Percentiles rank a stretch among this genome's conserved stretches.
These are phyloP conservation scores for Cecropterus lyciades DNA, from an alignment of 1,140 invertebrate genomes.

Conservation along the genomic window DNA sequence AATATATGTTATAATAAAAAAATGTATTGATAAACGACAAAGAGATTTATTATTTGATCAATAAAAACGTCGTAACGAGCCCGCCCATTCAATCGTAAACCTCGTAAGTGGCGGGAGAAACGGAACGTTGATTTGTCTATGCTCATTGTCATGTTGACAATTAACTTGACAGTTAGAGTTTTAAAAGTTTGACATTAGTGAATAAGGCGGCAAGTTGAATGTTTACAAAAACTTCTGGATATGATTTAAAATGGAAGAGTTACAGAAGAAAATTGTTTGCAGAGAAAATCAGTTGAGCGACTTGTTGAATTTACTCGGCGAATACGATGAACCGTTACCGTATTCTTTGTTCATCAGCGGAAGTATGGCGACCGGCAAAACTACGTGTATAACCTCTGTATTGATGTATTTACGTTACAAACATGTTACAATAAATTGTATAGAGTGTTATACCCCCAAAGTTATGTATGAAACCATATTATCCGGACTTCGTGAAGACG, in stretches of 20 bases:
- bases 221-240: conserved; percentile 2
- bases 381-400: conserved; percentile 86
- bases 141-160: not conserved
- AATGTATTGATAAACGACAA: too few relatives aligned
- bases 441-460: conserved; percentile 91
- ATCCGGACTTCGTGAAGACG: conserved; percentile 83
- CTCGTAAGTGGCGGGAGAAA: conserved; percentile 24
- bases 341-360: conserved; percentile 90
- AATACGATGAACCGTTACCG: conserved; percentile 85
- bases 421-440: conserved; percentile 90
- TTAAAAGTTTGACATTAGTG: conserved; percentile 19
- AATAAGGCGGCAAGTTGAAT: not conserved
- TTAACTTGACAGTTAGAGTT: conserved; percentile 1
- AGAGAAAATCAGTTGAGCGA: conserved; percentile 85
- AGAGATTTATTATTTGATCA: not conserved
- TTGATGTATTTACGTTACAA: conserved; percentile 86
- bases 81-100: conserved; percentile 35
- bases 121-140: conserved; percentile 25
- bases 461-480: conserved; percentile 92
- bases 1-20: too few relatives aligned
- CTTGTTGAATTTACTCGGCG: conserved; percentile 86
- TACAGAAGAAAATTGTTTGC: conserved; percentile 82
- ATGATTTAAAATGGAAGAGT: conserved; percentile 80
- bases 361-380: conserved; percentile 92
- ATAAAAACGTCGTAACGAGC: conserved; percentile 42